Percentiles rank a stretch among this genome's conserved stretches.
Conservation (phyloP, 2,888 invertebrate species). For the Ischnura elegans region DNA sequence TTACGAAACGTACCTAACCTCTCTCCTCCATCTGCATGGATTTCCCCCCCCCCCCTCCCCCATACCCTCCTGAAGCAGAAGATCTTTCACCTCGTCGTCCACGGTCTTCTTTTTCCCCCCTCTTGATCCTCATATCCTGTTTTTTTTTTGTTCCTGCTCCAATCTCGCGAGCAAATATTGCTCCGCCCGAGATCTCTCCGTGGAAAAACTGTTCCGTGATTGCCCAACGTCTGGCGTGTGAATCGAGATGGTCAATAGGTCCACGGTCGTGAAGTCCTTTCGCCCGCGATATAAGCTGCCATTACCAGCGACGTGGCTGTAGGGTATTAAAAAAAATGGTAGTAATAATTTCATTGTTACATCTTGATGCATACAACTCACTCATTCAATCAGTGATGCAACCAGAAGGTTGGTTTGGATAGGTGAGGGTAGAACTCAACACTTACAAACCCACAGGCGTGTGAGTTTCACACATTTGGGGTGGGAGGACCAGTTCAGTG, state of each 20-base stretch:
- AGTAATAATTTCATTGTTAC: too few species aligned
- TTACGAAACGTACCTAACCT: slow-evolving; percentile 16
- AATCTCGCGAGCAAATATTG: not conserved
- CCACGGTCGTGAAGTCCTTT: not conserved
- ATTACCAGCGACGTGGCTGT: too few species aligned
- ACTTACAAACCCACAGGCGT: too few species aligned
- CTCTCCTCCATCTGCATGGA: not conserved
- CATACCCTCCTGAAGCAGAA: not conserved
- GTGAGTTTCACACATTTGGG: too few species aligned
- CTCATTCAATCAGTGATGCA: too few species aligned
- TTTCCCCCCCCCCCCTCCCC: not conserved
- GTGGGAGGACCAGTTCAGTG: too few species aligned
- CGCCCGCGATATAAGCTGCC: not conserved
- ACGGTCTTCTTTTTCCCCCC: not conserved
- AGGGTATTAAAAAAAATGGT: too few species aligned
- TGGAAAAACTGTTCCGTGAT: not conserved
- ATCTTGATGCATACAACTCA: too few species aligned
- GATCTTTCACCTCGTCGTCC: not conserved
- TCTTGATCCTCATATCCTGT: not conserved
- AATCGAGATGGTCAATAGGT: not conserved
- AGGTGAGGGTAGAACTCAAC: too few species aligned
- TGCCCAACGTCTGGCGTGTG: not conserved
- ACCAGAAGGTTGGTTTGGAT: too few species aligned
- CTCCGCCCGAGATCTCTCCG: not conserved
- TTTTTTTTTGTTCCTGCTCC: not conserved